phyloP scores from a whole-genome alignment of 1,140 invertebrate genomes.

The Drosophila elegans region DNA sequence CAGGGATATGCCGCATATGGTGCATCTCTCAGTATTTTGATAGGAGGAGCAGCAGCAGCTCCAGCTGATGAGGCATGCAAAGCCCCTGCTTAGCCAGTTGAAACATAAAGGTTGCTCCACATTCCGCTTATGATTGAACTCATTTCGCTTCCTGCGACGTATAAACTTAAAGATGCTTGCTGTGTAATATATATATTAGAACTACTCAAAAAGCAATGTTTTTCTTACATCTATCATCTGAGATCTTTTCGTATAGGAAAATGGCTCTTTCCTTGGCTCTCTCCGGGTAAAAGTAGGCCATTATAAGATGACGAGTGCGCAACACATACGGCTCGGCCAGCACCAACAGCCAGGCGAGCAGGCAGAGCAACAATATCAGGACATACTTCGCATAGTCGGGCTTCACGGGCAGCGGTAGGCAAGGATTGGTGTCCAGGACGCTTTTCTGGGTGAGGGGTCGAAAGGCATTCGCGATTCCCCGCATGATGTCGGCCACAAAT shows the following conservation, averaged over 20 bases:
- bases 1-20: slow-evolving; percentile 73
- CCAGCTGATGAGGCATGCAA: slow-evolving; percentile 47
- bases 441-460: slow-evolving; percentile 86
- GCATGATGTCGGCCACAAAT: slow-evolving; percentile 88
- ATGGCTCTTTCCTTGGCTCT: slow-evolving; percentile 89
- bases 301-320: slow-evolving; percentile 90
- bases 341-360: slow-evolving; percentile 89
- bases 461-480: slow-evolving; percentile 87
- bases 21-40: slow-evolving; percentile 63
- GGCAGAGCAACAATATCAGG: slow-evolving; percentile 87
- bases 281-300: slow-evolving; percentile 91
- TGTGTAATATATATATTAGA: slow-evolving; percentile 9
- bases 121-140: slow-evolving; percentile 85
- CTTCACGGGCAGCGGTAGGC: slow-evolving; percentile 88
- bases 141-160: slow-evolving; percentile 88
- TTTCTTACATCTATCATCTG: slow-evolving; percentile 86
- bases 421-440: slow-evolving; percentile 87
- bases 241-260: slow-evolving; percentile 93
- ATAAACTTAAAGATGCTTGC: slow-evolving; percentile 89
- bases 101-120: slow-evolving; percentile 84
- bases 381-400: slow-evolving; percentile 88
- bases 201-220: not conserved
- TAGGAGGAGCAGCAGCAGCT: slow-evolving; percentile 68
- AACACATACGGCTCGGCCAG: slow-evolving; percentile 92
- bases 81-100: slow-evolving; percentile 84